Percentiles rank a stretch among this genome's conserved stretches.
Evolutionary conservation across 2,113 vertebrate species (phyloP).

Genomic region (Narcine bancroftii): DNA sequence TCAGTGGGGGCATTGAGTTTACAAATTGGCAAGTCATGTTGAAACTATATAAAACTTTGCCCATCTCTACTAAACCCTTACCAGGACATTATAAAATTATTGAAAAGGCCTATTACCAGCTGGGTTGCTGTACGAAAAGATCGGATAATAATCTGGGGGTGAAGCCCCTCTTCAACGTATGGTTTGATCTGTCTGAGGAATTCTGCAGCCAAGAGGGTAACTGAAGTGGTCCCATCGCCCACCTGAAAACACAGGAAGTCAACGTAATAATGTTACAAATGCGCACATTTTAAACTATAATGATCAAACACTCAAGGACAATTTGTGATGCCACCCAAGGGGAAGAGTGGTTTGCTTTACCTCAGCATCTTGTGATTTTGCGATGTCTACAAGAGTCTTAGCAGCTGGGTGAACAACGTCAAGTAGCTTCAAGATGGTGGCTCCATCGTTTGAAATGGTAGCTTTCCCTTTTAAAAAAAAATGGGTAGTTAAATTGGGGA

Average conservation of each 20-base stretch:
- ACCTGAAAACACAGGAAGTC: conserved; percentile 57
- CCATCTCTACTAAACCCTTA: not conserved
- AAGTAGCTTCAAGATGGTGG: conserved; percentile 92
- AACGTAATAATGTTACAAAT: not conserved
- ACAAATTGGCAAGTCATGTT: too few species aligned
- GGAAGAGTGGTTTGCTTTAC: conserved; percentile 48
- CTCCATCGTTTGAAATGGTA: conserved; percentile 94
- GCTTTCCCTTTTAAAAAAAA: conserved; percentile 71
- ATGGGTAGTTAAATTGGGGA: not conserved
- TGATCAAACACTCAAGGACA: not conserved
- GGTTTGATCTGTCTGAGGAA: conserved; percentile 91
- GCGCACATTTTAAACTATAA: not conserved
- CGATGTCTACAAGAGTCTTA: conserved; percentile 92
- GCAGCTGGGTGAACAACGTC: conserved; percentile 93
- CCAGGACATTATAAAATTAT: not conserved
- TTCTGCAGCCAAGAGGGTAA: conserved; percentile 87
- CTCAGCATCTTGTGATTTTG: conserved; percentile 95
- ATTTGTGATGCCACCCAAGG: not conserved
- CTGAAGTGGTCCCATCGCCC: conserved; percentile 89
- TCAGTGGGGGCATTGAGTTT: too few species aligned
- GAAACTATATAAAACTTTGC: too few species aligned
- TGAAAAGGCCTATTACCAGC: conserved; percentile 54
- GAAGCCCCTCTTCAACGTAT: conserved; percentile 89
- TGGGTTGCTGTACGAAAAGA: conserved; percentile 82
- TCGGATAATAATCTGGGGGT: conserved; percentile 95